Evolutionary conservation across 1,140 invertebrate genomes (phyloP), one percentile per base, ranked within the genome.

Genomic region (Lasioglossum baleicum): DNA sequence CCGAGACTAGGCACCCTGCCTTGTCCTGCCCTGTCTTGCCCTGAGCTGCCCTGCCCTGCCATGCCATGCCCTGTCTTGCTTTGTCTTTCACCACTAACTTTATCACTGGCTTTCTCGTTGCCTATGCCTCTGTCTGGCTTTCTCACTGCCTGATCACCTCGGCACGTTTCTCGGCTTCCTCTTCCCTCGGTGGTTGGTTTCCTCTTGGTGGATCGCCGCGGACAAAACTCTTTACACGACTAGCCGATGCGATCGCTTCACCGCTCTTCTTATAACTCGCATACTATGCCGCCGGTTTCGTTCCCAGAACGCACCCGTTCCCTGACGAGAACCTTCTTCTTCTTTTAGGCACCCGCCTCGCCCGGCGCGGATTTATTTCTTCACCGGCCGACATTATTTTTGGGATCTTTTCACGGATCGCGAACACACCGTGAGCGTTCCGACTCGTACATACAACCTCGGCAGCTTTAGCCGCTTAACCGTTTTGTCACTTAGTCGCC

Each of bases 341-440:
- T 85, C 83, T 85, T 85, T 85, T 85, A 85, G 83, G 83, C 83
- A 84, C 83, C 84, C 84, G 81, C 85, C 75, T 51, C 82, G 70
- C 65, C 56, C 80, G 78, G 72, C 88, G 88, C 91, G 88, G 77
- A 91, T 91, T 91, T 91, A 92, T 92, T 91, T 91, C 90, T 90
- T 90, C 89, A 48, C 90, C 51, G 51, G 89, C 87, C 88, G 88
- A 88, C 91, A 92, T 92, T 93, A 93, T 93, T 92, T 93, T 92
- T 92, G 92, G 92, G 92, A 92, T 91, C 92, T 92, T 93, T 92
- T 93, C 91, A 85, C 91, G 88, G 89, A 90, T 91, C 92, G 89
- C 90, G 92, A 92, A 91, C 91, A 92, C 83, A 83, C 79, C 76
- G 75, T 35, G 35, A 35, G 35, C 35, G 35, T 58, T 20, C 67